phyloP scores from a whole-genome alignment of 2,888 invertebrate genomes.

The Nymphalis polychloros region DNA sequence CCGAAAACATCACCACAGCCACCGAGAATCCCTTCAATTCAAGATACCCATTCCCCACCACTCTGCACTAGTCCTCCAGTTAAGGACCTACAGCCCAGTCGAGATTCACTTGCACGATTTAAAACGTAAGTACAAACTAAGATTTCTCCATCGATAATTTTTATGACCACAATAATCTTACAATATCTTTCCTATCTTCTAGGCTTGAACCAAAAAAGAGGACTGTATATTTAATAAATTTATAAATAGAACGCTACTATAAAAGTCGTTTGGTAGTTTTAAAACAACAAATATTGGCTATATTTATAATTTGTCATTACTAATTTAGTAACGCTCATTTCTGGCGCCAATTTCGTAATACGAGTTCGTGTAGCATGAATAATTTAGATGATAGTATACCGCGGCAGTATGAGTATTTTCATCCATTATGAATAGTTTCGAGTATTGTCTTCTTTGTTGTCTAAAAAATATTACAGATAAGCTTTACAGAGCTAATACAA shows the following conservation, averaged over 20 bases:
- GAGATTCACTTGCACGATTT: constrained; percentile 71
- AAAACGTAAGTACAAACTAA: constrained; percentile 68
- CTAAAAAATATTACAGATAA: background rate
- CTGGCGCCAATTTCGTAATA: constrained; percentile 28
- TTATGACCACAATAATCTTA: constrained; percentile 28
- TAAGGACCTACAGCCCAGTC: constrained; percentile 63
- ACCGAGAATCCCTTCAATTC: constrained; percentile 45
- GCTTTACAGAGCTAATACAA: background rate
- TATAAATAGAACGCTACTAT: constrained; percentile 34
- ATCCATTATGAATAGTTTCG: constrained; percentile 5
- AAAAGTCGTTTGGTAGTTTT: constrained; percentile 32
- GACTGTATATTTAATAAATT: constrained; percentile 38
- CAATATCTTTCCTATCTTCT: constrained; percentile 39
- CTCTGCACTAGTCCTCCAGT: constrained; percentile 71
- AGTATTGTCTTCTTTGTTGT: background rate
- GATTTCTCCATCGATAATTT: constrained; percentile 16
- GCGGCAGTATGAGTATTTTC: background rate
- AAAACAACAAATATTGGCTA: constrained; percentile 31
- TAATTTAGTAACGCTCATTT: constrained; percentile 29
- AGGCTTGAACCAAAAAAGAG: constrained; percentile 38
- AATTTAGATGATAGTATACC: constrained; percentile 15
- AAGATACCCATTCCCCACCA: constrained; percentile 67
- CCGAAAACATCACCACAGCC: constrained; percentile 49
- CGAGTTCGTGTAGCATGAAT: constrained; percentile 13
- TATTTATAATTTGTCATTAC: constrained; percentile 27